phyloP scores from a whole-genome alignment of 2,888 invertebrate genomes.

The Rotaria macrura region DNA sequence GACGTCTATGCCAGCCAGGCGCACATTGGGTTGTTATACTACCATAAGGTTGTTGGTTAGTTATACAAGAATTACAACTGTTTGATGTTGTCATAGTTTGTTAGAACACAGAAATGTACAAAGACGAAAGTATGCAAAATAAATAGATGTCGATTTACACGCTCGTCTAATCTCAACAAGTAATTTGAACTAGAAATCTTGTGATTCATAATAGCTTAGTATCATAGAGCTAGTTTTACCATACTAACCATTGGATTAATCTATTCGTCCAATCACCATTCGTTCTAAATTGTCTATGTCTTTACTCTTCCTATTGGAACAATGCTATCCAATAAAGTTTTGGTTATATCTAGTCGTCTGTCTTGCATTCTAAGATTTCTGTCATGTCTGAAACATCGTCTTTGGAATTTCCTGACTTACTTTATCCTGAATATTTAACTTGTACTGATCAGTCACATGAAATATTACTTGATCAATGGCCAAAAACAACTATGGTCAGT shows the following conservation, averaged over 20 bases:
- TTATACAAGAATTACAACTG: neutral
- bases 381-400: neutral
- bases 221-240: neutral
- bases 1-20: constrained; percentile 39
- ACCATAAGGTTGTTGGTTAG: neutral
- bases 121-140: too few species aligned
- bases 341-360: neutral
- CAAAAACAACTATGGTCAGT: neutral
- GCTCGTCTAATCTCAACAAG: too few species aligned
- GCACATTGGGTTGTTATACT: neutral
- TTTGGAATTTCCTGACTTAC: neutral
- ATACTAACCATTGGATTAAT: neutral
- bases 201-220: too few species aligned
- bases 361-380: too few species aligned
- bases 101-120: neutral
- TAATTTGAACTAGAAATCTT: too few species aligned
- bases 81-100: neutral
- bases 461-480: constrained; percentile 10
- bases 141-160: too few species aligned
- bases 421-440: neutral
- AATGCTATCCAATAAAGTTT: neutral
- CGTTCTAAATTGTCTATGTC: too few species aligned
- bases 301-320: neutral
- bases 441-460: neutral
- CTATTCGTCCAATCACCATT: neutral